Conservation (phyloP, 2,113 vertebrate species). For the Hypanus sabinus region DNA sequence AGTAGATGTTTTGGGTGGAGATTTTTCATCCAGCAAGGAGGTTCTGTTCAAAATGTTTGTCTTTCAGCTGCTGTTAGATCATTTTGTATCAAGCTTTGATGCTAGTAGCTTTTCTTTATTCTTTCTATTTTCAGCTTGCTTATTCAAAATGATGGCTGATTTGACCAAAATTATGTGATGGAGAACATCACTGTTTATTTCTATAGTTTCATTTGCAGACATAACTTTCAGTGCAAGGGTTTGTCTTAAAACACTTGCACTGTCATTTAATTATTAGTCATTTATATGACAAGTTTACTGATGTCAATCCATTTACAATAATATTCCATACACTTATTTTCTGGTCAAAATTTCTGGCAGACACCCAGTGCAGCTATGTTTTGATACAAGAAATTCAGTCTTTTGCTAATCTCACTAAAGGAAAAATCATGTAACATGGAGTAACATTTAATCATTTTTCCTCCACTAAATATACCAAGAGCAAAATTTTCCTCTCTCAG, state of each 20-base stretch:
- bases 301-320: neutral
- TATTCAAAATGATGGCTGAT: neutral
- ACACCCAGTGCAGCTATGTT: constrained; percentile 2
- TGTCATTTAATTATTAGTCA: neutral
- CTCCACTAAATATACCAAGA: neutral
- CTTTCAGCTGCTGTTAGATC: neutral
- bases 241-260: neutral
- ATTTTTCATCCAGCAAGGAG: neutral
- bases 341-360: neutral
- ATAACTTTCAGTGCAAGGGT: neutral
- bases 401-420: constrained; percentile 23
- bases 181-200: neutral
- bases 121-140: neutral
- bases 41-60: neutral
- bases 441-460: neutral
- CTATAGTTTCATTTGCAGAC: neutral
- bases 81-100: neutral
- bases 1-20: neutral
- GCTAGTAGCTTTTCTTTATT: neutral
- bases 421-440: neutral
- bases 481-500: neutral
- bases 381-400: neutral
- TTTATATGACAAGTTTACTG: neutral
- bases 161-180: neutral
- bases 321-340: neutral